Conservation (phyloP, 2,888 invertebrate genomes). For the Helobdella robusta region DNA sequence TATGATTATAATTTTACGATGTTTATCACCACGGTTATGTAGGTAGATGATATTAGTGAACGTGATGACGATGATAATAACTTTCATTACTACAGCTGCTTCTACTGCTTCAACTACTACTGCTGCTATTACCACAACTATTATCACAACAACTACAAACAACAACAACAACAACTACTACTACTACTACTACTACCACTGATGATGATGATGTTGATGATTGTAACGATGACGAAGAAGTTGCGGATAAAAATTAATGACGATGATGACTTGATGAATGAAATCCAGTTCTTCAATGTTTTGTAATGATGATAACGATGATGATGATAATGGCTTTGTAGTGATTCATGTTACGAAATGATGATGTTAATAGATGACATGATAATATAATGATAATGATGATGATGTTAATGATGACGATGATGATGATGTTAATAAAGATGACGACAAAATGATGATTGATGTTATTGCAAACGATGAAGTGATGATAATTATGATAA, state of each 20-base stretch:
- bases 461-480: too few species aligned
- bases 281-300: background rate
- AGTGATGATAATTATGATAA: too few species aligned
- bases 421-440: background rate
- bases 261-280: background rate
- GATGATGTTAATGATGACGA: background rate
- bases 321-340: background rate
- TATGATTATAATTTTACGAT: too few species aligned
- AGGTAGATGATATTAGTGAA: too few species aligned
- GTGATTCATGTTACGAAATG: background rate
- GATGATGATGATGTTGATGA: conserved; percentile 14
- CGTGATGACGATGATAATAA: too few species aligned
- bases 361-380: background rate
- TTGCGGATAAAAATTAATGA: background rate
- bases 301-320: background rate
- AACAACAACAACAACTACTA: too few species aligned
- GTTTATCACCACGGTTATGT: too few species aligned
- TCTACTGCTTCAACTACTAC: too few species aligned
- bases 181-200: too few species aligned
- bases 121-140: too few species aligned
- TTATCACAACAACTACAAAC: too few species aligned
- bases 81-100: too few species aligned
- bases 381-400: background rate
- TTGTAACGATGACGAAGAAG: background rate
- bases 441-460: background rate